Evolutionary conservation across 2,888 invertebrate genomes (phyloP).

Genomic region (Terebella lapidaria): DNA sequence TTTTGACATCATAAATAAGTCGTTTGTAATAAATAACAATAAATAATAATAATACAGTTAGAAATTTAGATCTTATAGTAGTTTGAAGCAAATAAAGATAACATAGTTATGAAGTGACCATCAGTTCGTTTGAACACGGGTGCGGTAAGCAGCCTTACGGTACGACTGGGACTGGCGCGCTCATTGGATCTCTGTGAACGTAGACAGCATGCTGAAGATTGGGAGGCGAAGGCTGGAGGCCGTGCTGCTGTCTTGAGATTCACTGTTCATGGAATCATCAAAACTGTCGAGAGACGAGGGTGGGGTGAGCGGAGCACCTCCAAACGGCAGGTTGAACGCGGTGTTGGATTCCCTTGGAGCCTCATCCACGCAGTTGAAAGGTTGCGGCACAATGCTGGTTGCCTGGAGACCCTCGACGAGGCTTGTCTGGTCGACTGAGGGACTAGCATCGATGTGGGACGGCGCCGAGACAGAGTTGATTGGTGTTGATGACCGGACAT

Average conservation of each 20-base stretch:
- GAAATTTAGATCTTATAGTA: too few relatives aligned
- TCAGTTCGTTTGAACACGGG: too few relatives aligned
- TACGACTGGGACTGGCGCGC: too few relatives aligned
- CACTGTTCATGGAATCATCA: neutral
- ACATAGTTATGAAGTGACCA: too few relatives aligned
- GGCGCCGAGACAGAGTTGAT: neutral
- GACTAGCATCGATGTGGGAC: neutral
- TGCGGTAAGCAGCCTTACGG: too few relatives aligned
- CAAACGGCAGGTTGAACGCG: neutral
- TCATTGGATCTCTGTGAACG: too few relatives aligned
- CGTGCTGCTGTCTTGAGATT: neutral
- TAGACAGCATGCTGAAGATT: slow-evolving; percentile 1
- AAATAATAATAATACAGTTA: too few relatives aligned
- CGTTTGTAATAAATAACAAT: too few relatives aligned
- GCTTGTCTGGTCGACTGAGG: neutral
- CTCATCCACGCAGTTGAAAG: neutral
- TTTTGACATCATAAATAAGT: too few relatives aligned
- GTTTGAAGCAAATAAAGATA: too few relatives aligned
- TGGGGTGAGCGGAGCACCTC: neutral
- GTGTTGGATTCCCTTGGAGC: neutral
- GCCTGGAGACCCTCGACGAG: neutral
- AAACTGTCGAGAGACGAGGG: neutral
- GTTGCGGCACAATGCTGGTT: neutral
- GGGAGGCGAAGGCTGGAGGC: neutral
- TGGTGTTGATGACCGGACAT: neutral